Evolutionary conservation across 2,888 invertebrate genomes (phyloP).

Genomic region (Reticulitermes lucifugus): DNA sequence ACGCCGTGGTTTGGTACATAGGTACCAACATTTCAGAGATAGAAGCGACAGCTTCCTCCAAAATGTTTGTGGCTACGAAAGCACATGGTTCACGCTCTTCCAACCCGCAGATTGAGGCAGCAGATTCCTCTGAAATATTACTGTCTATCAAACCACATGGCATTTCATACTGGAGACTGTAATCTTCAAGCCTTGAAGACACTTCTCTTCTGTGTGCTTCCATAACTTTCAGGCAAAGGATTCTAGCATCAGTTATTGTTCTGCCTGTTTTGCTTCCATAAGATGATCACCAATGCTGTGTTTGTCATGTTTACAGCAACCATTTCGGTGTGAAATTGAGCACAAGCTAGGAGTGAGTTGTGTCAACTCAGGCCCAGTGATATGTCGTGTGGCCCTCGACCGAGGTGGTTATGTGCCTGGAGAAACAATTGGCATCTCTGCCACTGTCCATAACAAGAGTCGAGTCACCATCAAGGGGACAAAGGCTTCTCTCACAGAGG

Average conservation of each 20-base stretch:
- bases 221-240: too few species aligned
- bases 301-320: conserved; percentile 72
- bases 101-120: too few species aligned
- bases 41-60: too few species aligned
- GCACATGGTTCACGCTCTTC: too few species aligned
- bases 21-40: too few species aligned
- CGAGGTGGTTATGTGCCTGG: conserved; percentile 96
- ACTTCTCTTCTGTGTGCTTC: too few species aligned
- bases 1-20: too few species aligned
- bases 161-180: too few species aligned
- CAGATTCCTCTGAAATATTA: too few species aligned
- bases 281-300: not conserved
- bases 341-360: conserved; percentile 91
- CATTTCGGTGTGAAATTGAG: conserved; percentile 91
- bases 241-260: not conserved
- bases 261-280: not conserved
- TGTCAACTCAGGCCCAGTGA: conserved; percentile 87
- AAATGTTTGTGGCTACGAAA: too few species aligned
- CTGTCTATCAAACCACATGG: too few species aligned
- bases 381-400: conserved; percentile 87
- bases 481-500: conserved; percentile 84
- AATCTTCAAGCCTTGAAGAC: too few species aligned
- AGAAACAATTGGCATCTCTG: conserved; percentile 89
- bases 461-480: conserved; percentile 87
- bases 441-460: conserved; percentile 86